Evolutionary conservation across 2,888 invertebrate genomes (phyloP), one percentile per base, ranked within the genome.

Genomic region (Caenorhabditis uteleia): DNA sequence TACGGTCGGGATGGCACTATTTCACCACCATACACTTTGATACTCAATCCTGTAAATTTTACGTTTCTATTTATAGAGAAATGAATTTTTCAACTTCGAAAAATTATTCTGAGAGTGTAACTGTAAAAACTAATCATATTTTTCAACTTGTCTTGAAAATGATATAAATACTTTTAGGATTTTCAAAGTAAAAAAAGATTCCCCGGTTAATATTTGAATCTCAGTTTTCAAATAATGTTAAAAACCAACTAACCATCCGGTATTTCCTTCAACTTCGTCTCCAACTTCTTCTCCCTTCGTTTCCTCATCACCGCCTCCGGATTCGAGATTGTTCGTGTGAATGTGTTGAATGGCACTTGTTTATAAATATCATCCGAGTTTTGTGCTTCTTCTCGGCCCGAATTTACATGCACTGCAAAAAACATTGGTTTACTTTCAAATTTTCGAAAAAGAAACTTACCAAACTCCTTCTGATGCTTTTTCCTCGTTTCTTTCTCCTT

Each of bases 261-360:
- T 60, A 83, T 78, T 21, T 80, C 77, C 31, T 95, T 93, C 81
- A 98, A 87, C 85, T 95, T 95, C 83, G 91, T 89, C 85, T 98
- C 97, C 51, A 97, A 88, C 84, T 95, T 95, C 85, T 95, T 94
- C 83, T 97, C 95, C 23, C 98, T 87, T 51, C 95, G 88, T 47
- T 95, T 89, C 68, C 95, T 88, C 98, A 99, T 98, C 77, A 99
- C 98, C n/a, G 64, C 95, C 87, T 98, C 98, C 3, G 98, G 98
- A 87, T 98, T 99, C 69, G 95, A 97, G 84, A 99, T 98, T 79
- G 95, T 95, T 81, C 98, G 89, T 45, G 97, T 98, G 86, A 98
- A 98, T 79, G 93, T 95, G 48, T 95, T 95, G 86, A 97, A 72
- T 25, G 97, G 97, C 77, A 97, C 86, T 84, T 82, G 23, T 83